Conservation (phyloP, 2,113 vertebrate species). For the Todiramphus saurophagus region DNA sequence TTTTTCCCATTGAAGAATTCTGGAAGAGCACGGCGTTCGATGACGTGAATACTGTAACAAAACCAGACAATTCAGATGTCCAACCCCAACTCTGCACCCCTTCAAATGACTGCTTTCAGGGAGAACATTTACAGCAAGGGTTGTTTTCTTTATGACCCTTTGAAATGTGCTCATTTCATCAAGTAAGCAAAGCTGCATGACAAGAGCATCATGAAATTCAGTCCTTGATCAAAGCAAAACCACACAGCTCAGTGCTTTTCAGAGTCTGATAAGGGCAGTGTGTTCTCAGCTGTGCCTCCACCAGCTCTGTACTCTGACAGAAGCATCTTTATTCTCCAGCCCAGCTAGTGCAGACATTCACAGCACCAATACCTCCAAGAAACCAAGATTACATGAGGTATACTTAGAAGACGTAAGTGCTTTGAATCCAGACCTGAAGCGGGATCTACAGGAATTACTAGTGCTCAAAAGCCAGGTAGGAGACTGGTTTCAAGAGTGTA, state of each 20-base stretch:
- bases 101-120: background rate
- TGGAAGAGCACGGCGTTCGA: conserved; percentile 90
- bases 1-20: conserved; percentile 98
- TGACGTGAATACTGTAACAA: conserved; percentile 88
- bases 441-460: too few relatives aligned
- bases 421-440: background rate
- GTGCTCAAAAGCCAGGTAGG: background rate
- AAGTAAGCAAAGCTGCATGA: background rate
- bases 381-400: too few relatives aligned
- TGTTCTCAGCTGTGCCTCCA: fast-evolving
- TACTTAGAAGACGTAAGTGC: too few relatives aligned
- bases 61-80: background rate
- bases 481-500: too few relatives aligned
- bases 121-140: too few relatives aligned
- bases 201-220: background rate
- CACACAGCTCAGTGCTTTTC: fast-evolving
- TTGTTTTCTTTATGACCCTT: background rate
- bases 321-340: background rate
- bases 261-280: too few relatives aligned
- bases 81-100: background rate
- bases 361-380: too few relatives aligned
- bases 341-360: fast-evolving
- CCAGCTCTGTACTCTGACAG: too few relatives aligned
- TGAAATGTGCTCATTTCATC: background rate
- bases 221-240: background rate